Base-by-base conservation (phyloP, 2,797 vertebrate genomes). In the Fratercula arctica region DNA sequence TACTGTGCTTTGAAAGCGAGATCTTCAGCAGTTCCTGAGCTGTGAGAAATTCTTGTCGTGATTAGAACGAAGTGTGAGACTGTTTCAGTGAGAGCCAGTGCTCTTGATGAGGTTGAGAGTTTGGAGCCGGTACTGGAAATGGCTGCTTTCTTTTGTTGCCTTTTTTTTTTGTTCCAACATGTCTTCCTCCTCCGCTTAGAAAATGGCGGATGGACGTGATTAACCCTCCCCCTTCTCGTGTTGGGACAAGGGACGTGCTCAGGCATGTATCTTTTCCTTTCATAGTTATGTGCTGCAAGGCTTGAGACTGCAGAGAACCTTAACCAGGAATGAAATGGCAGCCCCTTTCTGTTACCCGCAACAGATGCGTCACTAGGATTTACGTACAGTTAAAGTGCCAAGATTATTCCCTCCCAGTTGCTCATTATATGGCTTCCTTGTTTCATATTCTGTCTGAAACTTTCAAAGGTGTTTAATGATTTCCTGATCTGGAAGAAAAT, bases 141-240 rank as follows among this genome's bases (percentile, higher is more conserved):
- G 99, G 99, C 99, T 99, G 99, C 98, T 99, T 98, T 98, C 99
- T 99, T 99, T 99, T 99, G 99, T 99, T 99, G 98, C 98, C 97
- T 98, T 92, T 81, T 86, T 98, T 98, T 99, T 99, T 98, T 98
- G 98, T 98, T 99, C 98, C 98, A 99, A 99, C 99, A 99, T 99
- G 99, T 99, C 99, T 98, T 99, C 99, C 98, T 98, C 98, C 98
- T 98, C 98, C 96, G 97, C 97, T 98, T 89, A 99, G 98, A 99
- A 99, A 99, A 99, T 99, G 99, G 99, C 99, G 99, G 99, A 98
- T 97, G 97, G 98, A 97, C 89, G 94, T 97, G 97, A 97, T 98
- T 98, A 97, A 98, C 96, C 97, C 97, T 97, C 95, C 95, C 96
- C 96, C 95, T 97, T 94, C 96, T 95, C 60, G 35, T 90, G 94